Percentiles rank a stretch among this genome's conserved stretches.
These are phyloP conservation scores for Oxyruncus cristatus DNA, from an alignment of 2,113 vertebrate species.

Conservation along the genomic window DNA sequence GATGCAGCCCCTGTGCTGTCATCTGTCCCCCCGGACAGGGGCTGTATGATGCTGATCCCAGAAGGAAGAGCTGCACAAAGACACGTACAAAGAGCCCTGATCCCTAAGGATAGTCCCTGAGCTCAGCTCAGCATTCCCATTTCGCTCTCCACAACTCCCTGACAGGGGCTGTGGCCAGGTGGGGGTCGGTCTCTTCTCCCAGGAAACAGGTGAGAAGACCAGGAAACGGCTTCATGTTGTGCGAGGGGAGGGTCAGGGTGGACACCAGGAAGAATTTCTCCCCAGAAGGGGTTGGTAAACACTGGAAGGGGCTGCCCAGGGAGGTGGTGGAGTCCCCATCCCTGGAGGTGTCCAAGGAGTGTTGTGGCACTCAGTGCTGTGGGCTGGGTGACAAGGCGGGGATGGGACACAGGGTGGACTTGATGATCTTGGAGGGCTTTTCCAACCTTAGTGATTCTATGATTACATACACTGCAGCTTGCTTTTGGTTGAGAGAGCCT, in stretches of 20 bases:
- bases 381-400: not conserved
- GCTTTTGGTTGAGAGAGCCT: not conserved
- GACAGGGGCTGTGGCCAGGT: not conserved
- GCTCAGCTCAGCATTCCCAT: not conserved
- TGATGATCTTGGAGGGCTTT: not conserved
- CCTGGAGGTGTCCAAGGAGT: not conserved
- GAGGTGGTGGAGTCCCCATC: not conserved
- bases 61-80: not conserved
- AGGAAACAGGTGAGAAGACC: not conserved
- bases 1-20: not conserved
- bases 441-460: rapidly evolving
- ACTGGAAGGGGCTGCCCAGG: not conserved
- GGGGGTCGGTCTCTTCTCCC: not conserved
- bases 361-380: not conserved
- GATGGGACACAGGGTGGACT: not conserved
- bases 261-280: not conserved
- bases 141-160: not conserved
- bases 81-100: not conserved
- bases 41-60: not conserved
- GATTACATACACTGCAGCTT: not conserved
- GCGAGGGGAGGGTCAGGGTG: not conserved
- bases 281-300: not conserved
- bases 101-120: not conserved
- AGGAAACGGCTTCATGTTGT: not conserved
- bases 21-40: not conserved